These are phyloP conservation scores for Stegophylla sp. DNA, from an alignment of 2,888 invertebrate genomes.

Conservation along the genomic window DNA sequence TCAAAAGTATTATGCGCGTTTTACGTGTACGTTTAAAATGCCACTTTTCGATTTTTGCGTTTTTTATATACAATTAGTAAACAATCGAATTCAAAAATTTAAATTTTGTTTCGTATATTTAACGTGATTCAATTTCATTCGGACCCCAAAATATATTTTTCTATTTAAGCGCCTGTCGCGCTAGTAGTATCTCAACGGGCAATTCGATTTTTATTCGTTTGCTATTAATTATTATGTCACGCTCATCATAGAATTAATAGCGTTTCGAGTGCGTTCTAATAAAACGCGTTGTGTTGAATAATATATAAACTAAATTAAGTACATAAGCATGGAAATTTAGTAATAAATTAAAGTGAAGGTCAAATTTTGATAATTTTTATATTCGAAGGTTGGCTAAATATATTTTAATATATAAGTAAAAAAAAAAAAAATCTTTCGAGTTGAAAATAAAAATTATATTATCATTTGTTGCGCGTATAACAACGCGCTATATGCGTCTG, in stretches of 20 bases:
- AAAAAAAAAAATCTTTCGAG: too few relatives aligned
- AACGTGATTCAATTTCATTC: too few relatives aligned
- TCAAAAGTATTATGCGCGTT: conserved; percentile 17
- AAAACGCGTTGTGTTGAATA: background rate
- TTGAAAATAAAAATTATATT: too few relatives aligned
- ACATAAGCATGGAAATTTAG: background rate
- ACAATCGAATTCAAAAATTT: background rate
- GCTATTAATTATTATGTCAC: too few relatives aligned
- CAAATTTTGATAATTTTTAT: conserved; percentile 6
- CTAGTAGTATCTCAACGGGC: background rate
- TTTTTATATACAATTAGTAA: background rate
- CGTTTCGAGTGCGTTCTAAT: background rate
- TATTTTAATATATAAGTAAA: background rate
- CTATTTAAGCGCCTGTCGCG: too few relatives aligned
- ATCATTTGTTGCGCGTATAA: too few relatives aligned
- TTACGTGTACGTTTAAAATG: background rate
- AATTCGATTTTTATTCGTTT: background rate
- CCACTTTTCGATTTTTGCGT: background rate
- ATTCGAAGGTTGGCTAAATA: conserved; percentile 20
- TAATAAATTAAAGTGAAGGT: conserved; percentile 15
- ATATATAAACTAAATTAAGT: conserved; percentile 7
- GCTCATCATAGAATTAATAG: background rate
- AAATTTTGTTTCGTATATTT: too few relatives aligned
- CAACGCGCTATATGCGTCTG: too few relatives aligned
- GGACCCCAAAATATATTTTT: too few relatives aligned